A percentile compares a stretch with the other conserved stretches of the same genome.
Evolutionary conservation across 2,888 invertebrate species (phyloP).

Genomic region (Cremastobaeus sp.): DNA sequence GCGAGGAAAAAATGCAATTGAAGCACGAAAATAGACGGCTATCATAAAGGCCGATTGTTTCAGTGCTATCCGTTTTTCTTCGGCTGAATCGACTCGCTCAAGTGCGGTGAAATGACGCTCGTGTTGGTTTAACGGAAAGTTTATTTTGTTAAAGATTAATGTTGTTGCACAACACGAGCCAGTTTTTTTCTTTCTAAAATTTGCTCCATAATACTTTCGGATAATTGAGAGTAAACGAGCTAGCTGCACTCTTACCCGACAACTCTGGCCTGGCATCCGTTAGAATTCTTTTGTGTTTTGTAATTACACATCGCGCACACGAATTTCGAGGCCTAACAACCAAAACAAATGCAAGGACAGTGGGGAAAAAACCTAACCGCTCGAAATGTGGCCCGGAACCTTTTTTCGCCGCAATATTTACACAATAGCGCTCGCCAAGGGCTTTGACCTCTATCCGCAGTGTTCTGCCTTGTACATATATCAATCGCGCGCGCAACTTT

Average conservation of each 20-base stretch:
- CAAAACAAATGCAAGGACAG: not conserved
- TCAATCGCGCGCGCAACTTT: slow-evolving; percentile 51
- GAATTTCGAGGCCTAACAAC: no score
- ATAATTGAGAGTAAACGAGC: no score
- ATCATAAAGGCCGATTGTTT: slow-evolving; percentile 24
- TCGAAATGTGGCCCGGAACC: slow-evolving; percentile 3
- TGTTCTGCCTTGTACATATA: slow-evolving; percentile 49
- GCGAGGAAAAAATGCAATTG: slow-evolving; percentile 27
- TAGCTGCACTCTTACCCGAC: no score
- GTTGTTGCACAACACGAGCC: slow-evolving; percentile 16
- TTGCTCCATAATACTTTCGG: no score
- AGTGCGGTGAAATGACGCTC: slow-evolving; percentile 13
- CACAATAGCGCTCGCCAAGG: slow-evolving; percentile 39
- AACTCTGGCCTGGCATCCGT: no score
- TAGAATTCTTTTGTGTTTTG: no score
- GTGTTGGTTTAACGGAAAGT: slow-evolving; percentile 39
- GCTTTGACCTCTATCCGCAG: slow-evolving; percentile 48
- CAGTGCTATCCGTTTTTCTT: slow-evolving; percentile 36
- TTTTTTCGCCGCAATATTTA: slow-evolving; percentile 39
- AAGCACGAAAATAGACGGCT: slow-evolving; percentile 11
- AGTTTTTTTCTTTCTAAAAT: no score
- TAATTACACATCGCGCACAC: no score
- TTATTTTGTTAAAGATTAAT: slow-evolving; percentile 35
- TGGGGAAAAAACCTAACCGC: no score
- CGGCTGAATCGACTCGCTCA: slow-evolving; percentile 24